Evolutionary conservation across 2,113 vertebrate species (phyloP).

Genomic region (Orientallactaga bullata): DNA sequence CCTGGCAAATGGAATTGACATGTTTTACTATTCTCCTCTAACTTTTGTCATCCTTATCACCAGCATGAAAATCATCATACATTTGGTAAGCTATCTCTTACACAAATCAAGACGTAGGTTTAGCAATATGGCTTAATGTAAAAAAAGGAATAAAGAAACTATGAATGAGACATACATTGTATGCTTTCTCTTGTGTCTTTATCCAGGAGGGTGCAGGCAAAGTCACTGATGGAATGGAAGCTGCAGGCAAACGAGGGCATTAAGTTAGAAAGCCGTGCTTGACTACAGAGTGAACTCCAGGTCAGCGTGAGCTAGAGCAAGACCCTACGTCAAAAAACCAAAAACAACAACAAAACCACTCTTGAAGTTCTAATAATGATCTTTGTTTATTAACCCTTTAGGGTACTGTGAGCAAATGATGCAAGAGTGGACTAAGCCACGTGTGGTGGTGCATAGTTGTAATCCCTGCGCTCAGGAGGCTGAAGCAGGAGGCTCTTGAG

Average conservation of each 20-base stretch:
- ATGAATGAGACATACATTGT: not conserved
- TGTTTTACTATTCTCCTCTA: not conserved
- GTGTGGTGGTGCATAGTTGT: not conserved
- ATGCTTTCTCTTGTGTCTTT: not conserved
- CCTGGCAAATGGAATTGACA: not conserved
- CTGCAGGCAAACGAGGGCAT: not conserved
- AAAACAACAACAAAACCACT: too few species aligned
- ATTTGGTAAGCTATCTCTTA: not conserved
- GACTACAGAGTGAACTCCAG: too few species aligned
- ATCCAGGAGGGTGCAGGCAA: not conserved
- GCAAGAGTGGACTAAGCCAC: not conserved
- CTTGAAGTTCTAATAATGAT: not conserved
- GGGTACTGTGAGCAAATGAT: not conserved
- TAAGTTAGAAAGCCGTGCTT: not conserved
- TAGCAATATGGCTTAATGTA: too few species aligned
- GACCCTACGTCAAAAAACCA: too few species aligned
- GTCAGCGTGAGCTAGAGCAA: too few species aligned
- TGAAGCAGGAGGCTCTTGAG: not conserved
- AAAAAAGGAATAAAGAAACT: slow-evolving; percentile 4
- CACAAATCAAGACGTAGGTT: too few species aligned
- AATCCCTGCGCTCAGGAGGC: not conserved
- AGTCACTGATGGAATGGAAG: not conserved
- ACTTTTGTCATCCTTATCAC: not conserved
- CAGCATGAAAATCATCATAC: not conserved
- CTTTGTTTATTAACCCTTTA: not conserved